Conservation (phyloP, 35 echinoderm and acorn worm species). For the Ptychodera flava region DNA sequence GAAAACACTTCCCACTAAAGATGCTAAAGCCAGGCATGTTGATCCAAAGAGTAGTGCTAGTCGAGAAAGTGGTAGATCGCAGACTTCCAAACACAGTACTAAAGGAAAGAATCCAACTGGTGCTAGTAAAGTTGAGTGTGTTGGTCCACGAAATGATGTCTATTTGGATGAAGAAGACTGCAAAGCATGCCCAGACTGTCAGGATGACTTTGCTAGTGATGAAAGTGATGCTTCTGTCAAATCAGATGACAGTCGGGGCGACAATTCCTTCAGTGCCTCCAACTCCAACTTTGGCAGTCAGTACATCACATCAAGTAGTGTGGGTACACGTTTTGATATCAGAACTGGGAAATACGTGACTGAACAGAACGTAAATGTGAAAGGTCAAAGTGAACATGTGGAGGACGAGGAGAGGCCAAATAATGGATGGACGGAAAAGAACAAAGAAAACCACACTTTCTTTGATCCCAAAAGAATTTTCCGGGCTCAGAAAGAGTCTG, state of each 20-base stretch:
- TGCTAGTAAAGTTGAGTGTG: neutral
- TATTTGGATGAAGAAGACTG: neutral
- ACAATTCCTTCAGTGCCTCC: neutral
- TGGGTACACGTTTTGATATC: neutral
- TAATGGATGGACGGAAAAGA: neutral
- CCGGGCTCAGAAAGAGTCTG: neutral
- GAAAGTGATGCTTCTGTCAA: neutral
- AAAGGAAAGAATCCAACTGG: neutral
- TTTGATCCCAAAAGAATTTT: slow-evolving; percentile 48
- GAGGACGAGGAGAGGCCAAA: neutral
- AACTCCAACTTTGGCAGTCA: neutral
- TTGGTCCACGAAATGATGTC: neutral
- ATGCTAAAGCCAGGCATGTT: neutral
- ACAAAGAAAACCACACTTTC: slow-evolving; percentile 12
- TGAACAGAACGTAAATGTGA: neutral
- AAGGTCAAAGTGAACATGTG: neutral
- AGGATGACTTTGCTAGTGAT: neutral
- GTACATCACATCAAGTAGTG: neutral
- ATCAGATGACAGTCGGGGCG: too few relatives aligned
- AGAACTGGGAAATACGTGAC: neutral
- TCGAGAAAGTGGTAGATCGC: neutral
- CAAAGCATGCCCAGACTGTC: neutral
- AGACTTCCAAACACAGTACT: neutral
- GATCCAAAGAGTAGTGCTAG: neutral
- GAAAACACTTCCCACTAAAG: neutral